These are phyloP conservation scores for Aplochiton taeniatus DNA, from an alignment of 2,797 vertebrate genomes.

Conservation along the genomic window DNA sequence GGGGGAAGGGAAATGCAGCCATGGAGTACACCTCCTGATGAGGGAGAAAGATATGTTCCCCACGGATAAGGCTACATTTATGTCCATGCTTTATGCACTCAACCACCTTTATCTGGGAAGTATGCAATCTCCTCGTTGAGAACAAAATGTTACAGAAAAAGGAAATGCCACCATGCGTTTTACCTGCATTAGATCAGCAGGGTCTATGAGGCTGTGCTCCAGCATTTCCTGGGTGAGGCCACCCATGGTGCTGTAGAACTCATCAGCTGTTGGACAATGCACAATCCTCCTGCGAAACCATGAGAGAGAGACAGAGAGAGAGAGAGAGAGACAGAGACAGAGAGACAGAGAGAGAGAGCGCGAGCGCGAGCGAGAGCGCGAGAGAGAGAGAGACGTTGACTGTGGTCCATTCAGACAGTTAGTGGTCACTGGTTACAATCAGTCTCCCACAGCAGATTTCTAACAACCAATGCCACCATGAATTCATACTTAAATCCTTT, in stretches of 20 bases:
- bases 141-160: too few relatives aligned
- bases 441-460: too few relatives aligned
- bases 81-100: too few relatives aligned
- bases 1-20: conserved; percentile 95
- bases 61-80: background rate
- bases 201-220: conserved; percentile 87
- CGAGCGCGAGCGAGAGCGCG: background rate
- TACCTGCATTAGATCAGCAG: conserved; percentile 96
- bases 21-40: conserved; percentile 93
- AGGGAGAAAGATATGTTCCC: background rate
- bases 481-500: too few relatives aligned
- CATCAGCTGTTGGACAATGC: conserved; percentile 92
- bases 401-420: background rate
- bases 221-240: conserved; percentile 96
- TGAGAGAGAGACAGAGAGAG: background rate
- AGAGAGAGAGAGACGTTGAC: background rate
- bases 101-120: too few relatives aligned
- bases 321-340: background rate
- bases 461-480: too few relatives aligned
- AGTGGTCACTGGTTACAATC: background rate
- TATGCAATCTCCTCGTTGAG: too few relatives aligned
- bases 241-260: conserved; percentile 98
- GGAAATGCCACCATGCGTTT: conserved; percentile 19
- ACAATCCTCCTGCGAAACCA: conserved; percentile 86
- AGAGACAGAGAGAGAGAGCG: background rate